Conservation (phyloP, 2,888 invertebrate genomes). For the Scaptomyza caliginosa region DNA sequence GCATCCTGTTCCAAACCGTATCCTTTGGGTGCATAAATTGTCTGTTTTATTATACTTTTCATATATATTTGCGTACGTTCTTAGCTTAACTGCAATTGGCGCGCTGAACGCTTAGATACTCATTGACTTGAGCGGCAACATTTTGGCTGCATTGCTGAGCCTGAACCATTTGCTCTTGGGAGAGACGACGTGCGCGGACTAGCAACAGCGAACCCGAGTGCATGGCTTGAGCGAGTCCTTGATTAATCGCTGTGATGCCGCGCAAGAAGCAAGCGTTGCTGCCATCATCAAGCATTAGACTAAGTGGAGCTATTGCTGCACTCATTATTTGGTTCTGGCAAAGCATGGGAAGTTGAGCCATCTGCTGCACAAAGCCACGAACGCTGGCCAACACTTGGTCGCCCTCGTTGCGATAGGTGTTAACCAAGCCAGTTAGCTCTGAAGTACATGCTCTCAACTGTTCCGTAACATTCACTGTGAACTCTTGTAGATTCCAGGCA, state of each 20-base stretch:
- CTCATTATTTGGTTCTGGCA: slow-evolving; percentile 41
- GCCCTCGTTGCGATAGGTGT: slow-evolving; percentile 39
- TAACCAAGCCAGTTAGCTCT: slow-evolving; percentile 34
- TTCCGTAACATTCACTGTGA: slow-evolving; percentile 58
- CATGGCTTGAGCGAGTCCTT: slow-evolving; percentile 60
- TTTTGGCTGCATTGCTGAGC: slow-evolving; percentile 55
- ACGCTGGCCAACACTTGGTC: slow-evolving; percentile 43
- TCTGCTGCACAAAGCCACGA: slow-evolving; percentile 56
- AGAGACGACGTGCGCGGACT: slow-evolving; percentile 54
- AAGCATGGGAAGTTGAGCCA: slow-evolving; percentile 54
- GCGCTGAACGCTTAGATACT: slow-evolving; percentile 43
- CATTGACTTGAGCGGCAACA: slow-evolving; percentile 47
- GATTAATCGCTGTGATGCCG: slow-evolving; percentile 64
- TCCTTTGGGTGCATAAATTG: slow-evolving; percentile 72
- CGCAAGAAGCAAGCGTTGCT: slow-evolving; percentile 63
- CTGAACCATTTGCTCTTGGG: slow-evolving; percentile 41
- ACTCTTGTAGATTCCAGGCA: slow-evolving; percentile 57
- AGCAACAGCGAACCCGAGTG: slow-evolving; percentile 61
- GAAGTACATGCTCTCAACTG: slow-evolving; percentile 58
- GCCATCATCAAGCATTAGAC: slow-evolving; percentile 34
- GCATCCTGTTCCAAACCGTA: slow-evolving; percentile 47
- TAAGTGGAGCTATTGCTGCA: slow-evolving; percentile 21
- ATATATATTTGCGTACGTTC: slow-evolving; percentile 34
- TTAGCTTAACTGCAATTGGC: slow-evolving; percentile 52
- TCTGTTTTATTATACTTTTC: slow-evolving; percentile 13